Conservation (phyloP, 1,140 invertebrate species). For the Philaenus spumarius region DNA sequence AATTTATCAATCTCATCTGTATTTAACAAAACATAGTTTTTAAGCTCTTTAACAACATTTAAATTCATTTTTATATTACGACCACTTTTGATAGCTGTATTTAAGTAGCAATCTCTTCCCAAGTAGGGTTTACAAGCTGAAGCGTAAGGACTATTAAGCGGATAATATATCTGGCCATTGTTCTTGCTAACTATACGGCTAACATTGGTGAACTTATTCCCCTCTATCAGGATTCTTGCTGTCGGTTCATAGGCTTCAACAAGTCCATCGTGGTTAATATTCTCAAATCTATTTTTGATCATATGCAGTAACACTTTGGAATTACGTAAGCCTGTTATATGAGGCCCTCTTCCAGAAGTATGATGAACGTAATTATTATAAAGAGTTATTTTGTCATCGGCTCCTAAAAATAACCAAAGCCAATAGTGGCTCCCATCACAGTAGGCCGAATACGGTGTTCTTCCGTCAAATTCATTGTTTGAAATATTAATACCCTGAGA, state of each 20-base stretch:
- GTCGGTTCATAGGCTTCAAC: background rate
- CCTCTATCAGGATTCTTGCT: no score
- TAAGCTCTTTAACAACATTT: no score
- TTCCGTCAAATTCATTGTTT: background rate
- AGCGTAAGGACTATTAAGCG: no score
- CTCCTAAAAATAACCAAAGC: constrained; percentile 6
- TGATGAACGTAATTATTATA: background rate
- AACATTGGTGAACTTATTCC: no score
- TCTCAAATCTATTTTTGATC: background rate
- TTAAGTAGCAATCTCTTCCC: no score
- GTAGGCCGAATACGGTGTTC: constrained; percentile 1
- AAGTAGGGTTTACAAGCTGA: no score
- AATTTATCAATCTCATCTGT: no score
- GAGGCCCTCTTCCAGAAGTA: background rate
- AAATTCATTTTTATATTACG: no score
- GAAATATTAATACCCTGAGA: background rate
- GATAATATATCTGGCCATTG: no score
- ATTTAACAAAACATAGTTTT: no score
- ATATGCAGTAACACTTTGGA: background rate
- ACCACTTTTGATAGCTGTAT: no score
- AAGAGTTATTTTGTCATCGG: background rate
- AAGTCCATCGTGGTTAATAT: background rate
- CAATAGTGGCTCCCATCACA: constrained; percentile 5
- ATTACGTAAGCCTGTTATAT: background rate
- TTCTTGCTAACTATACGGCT: no score